These are phyloP conservation scores for Dreissena rostriformis DNA, from an alignment of 1,140 invertebrate species.

Conservation along the genomic window DNA sequence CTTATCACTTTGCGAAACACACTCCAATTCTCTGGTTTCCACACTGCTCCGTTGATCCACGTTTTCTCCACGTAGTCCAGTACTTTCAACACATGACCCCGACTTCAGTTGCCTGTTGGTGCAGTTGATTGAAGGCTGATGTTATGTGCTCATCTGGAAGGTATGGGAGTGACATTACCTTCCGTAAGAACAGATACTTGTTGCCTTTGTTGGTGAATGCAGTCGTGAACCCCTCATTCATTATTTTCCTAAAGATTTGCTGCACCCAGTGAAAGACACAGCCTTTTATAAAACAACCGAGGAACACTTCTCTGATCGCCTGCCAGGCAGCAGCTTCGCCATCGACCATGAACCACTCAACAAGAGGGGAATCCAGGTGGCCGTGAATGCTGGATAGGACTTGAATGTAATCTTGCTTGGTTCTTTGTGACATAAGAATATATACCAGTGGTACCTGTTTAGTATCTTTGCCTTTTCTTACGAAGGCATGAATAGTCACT, in stretches of 20 bases:
- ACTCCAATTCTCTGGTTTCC: background rate
- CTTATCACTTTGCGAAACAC: conserved; percentile 23
- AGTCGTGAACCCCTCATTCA: background rate
- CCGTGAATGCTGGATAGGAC: background rate
- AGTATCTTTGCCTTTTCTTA: too few species aligned
- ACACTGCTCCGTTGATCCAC: conserved; percentile 8
- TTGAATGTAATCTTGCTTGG: background rate
- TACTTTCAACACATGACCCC: background rate
- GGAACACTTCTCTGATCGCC: background rate
- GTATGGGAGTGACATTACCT: conserved; percentile 17
- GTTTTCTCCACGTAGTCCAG: conserved; percentile 3
- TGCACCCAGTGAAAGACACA: conserved; percentile 1
- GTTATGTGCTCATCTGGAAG: conserved; percentile 4
- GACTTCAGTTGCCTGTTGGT: background rate
- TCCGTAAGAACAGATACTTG: conserved; percentile 2
- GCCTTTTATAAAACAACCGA: background rate
- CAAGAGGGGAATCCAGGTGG: background rate
- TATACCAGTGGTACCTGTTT: conserved; percentile 1
- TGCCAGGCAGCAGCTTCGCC: background rate
- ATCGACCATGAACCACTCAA: conserved; percentile 2
- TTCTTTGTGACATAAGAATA: background rate
- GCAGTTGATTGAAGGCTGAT: background rate
- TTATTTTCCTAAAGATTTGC: background rate
- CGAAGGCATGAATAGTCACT: too few species aligned
- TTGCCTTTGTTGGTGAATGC: background rate